Evolutionary conservation across 2,113 vertebrate genomes (phyloP).

Genomic region (Cranoglanis bouderius): DNA sequence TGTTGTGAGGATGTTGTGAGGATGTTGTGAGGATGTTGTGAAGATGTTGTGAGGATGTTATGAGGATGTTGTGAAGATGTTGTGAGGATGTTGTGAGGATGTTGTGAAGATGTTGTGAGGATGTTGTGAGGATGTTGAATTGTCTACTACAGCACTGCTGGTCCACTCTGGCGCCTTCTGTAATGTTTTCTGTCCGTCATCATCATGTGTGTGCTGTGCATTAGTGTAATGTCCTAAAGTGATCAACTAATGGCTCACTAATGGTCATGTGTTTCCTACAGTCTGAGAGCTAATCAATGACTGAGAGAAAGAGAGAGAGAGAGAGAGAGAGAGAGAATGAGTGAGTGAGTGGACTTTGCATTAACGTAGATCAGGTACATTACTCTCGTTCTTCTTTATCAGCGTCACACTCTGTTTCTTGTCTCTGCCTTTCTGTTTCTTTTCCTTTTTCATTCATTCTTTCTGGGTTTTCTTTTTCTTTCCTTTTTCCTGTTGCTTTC

Average conservation of each 20-base stretch:
- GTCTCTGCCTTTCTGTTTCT: not conserved
- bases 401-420: not conserved
- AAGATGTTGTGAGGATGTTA: too few species aligned
- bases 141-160: not conserved
- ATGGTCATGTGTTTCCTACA: constrained; percentile 28
- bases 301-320: not conserved
- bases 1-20: too few species aligned
- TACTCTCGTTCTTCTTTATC: not conserved
- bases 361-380: not conserved
- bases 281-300: constrained; percentile 33
- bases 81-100: too few species aligned
- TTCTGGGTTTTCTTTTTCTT: not conserved
- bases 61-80: too few species aligned
- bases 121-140: not conserved
- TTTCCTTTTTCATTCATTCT: not conserved
- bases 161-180: constrained; percentile 13
- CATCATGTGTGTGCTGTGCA: constrained; percentile 28
- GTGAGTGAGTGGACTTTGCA: not conserved
- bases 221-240: constrained; percentile 48
- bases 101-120: not conserved
- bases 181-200: constrained; percentile 15
- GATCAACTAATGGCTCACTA: constrained; percentile 49
- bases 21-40: too few species aligned
- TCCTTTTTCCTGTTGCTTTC: not conserved
- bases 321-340: not conserved